These are phyloP conservation scores for Galendromus occidentalis DNA, from an alignment of 1,140 invertebrate species.

Conservation along the genomic window DNA sequence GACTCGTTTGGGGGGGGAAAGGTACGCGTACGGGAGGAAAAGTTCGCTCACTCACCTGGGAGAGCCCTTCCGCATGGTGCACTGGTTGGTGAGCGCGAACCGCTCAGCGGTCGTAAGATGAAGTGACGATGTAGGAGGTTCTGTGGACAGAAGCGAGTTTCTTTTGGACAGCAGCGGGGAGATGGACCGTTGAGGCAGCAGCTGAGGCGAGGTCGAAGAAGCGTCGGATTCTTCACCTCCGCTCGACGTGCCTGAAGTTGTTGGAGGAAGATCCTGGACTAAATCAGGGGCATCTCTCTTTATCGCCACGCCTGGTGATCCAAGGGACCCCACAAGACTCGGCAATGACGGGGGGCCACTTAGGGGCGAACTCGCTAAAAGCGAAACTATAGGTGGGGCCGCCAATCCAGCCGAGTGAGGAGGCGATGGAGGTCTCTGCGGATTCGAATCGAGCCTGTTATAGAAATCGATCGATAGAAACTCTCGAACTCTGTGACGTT, in stretches of 20 bases:
- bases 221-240: not conserved
- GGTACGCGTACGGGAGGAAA: no score
- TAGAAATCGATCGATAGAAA: no score
- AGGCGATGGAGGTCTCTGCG: not conserved
- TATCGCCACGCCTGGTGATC: not conserved
- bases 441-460: not conserved
- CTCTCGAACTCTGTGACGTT: no score
- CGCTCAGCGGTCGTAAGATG: slow-evolving; percentile 45
- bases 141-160: no score
- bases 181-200: not conserved
- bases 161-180: no score
- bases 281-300: not conserved
- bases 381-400: not conserved
- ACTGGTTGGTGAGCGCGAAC: slow-evolving; percentile 56
- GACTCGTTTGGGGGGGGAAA: no score
- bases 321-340: not conserved
- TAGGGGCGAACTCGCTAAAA: slow-evolving; percentile 4
- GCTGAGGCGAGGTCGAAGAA: slow-evolving; percentile 4
- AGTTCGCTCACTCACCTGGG: not conserved
- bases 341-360: slow-evolving; percentile 1
- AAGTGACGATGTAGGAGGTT: not conserved
- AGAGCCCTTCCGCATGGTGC: slow-evolving; percentile 46
- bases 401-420: not conserved
- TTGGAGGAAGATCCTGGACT: not conserved
- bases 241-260: not conserved